Evolutionary conservation across 2,888 invertebrate genomes (phyloP), one percentile per base, ranked within the genome.

Genomic region (Meta bourneti): DNA sequence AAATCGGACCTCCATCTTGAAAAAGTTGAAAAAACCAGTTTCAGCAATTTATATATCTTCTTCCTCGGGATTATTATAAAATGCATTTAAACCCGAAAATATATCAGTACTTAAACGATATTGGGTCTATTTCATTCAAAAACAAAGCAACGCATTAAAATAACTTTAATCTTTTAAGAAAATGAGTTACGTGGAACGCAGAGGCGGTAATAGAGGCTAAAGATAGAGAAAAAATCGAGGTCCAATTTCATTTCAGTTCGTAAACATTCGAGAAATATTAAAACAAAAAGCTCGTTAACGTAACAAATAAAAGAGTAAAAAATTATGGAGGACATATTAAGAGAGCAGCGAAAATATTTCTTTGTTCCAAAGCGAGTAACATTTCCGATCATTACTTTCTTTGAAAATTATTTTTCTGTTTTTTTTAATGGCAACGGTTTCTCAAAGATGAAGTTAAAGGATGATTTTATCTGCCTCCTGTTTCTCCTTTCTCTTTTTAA

Each of bases 381-480:
- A 79, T 87, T 79, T 72, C 78, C 34, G 48, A 87, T 87, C 80
- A 80, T 87, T 87, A 87, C 87, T 87, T 75, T 54, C 61, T 16
- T 51, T 51, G 71, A 51, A 80, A 71, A 80, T 87, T 80, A 79
- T 52, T 80, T 84, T 87, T 48, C 54, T 71, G 52, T 75, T 75
- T 84, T 74, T n/a, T 83, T 72, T 72, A 19, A 51, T 51, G 34
- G 54, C 48, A 49, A 20, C 20, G 51, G 71, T 48, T 48, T 81
- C 81, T 84, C 48, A 20, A 20, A 72, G 69, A 54, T 48, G 75
- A 48, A 81, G 72, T 81, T 75, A 81, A 51, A 75, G 74, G 61
- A 81, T 88, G 75, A 81, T 81, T 88, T 61, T 75, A 54, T 79
- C 85, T 19, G 79, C 19, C 20, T 80, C n/a, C 16, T 54, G 34